Base-by-base conservation (phyloP, 1,140 invertebrate genomes). In the Druon quercuslanigerum region DNA sequence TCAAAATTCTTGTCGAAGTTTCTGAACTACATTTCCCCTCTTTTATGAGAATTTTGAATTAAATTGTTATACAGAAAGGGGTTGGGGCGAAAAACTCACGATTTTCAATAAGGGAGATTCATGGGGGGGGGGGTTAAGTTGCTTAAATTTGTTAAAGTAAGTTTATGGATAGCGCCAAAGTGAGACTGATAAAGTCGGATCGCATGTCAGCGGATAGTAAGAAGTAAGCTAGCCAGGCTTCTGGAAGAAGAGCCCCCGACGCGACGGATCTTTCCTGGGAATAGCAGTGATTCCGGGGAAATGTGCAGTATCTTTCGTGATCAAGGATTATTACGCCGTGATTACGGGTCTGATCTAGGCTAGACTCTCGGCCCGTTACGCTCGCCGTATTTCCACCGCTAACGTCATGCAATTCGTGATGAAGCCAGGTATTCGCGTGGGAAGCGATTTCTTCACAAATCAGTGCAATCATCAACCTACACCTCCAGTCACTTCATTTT, bases 261-360 rank as follows among this genome's bases (percentile, higher is more conserved):
- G 25, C 25, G 25, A 33, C 83, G 87, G 85, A 89, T 90, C 87
- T 89, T 87, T 83, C 79, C 81, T 83, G 84, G 79, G 87, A 90
- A 91, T 90, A 89, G 87, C 86, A 87, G 89, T 90, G 88, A 90
- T 90, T 90, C 85, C 83, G 80, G 80, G 84, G 88, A 90, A 90
- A 90, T 88, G 86, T 87, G 88, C 89, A 90, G 89, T 91, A 90
- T 90, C 88, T 90, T 89, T 82, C 89, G 90, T 91, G 89, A 91
- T 91, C 87, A 84, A 87, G 87, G 87, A 89, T 90, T 90, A 91
- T 91, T 91, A 91, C 86, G 77, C 75, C 83, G 85, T 89, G 89
- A 90, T 90, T 90, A 89, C 82, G 81, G 88, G 88, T 88, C 87
- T 87, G 88, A 90, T 91, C 89, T 88, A 90, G 87, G 89, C 86